These are phyloP conservation scores for Chymomyza costata DNA, from an alignment of 1,140 invertebrate species.

Conservation along the genomic window DNA sequence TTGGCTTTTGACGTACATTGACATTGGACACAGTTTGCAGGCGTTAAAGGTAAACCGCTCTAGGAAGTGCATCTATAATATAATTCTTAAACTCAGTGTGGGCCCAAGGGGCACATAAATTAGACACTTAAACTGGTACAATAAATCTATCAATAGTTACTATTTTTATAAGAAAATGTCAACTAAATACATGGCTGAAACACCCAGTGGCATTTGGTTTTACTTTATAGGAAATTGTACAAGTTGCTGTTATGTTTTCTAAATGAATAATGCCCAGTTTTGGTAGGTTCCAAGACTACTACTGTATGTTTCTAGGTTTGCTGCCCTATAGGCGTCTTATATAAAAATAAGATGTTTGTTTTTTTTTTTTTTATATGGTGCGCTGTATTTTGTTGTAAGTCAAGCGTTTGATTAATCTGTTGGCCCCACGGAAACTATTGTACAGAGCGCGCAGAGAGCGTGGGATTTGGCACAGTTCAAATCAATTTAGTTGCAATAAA, in stretches of 20 bases:
- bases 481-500: conserved; percentile 58
- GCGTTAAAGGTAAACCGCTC: conserved; percentile 16
- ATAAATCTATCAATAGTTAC: too few relatives aligned
- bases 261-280: conserved; percentile 39
- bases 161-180: too few relatives aligned
- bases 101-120: conserved; percentile 10
- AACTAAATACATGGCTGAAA: too few relatives aligned
- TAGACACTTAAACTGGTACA: conserved; percentile 4
- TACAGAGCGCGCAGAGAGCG: conserved; percentile 42
- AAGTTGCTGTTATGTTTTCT: conserved; percentile 21
- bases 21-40: conserved; percentile 7
- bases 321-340: conserved; percentile 25
- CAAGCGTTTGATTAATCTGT: conserved; percentile 47
- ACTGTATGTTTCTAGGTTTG: too few relatives aligned
- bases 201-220: conserved; percentile 45
- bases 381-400: conserved; percentile 19
- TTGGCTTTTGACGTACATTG: conserved; percentile 12
- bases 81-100: background rate
- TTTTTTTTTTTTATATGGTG: too few relatives aligned
- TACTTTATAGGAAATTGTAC: conserved; percentile 30
- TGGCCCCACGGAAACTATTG: conserved; percentile 34
- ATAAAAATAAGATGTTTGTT: too few relatives aligned
- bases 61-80: conserved; percentile 6
- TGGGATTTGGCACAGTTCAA: conserved; percentile 32
- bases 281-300: conserved; percentile 18